Evolutionary conservation across 2,888 invertebrate species (phyloP).

Genomic region (Eucriotettix oculatus): DNA sequence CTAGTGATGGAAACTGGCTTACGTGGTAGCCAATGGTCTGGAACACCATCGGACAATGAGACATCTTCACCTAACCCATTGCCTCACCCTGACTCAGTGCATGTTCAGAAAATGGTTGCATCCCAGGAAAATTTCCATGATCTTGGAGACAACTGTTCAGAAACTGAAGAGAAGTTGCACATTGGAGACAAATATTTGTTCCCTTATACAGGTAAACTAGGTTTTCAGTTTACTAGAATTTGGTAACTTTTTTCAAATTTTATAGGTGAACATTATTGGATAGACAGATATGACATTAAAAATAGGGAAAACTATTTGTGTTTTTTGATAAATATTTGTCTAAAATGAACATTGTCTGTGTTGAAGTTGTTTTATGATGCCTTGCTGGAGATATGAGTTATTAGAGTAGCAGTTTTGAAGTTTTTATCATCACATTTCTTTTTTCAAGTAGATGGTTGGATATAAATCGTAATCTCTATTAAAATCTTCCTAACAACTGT

Average conservation of each 20-base stretch:
- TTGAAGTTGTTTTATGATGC: too few relatives aligned
- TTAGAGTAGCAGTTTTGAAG: too few relatives aligned
- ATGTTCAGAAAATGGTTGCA: slow-evolving; percentile 11
- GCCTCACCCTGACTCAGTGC: slow-evolving; percentile 1
- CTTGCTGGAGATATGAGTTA: too few relatives aligned
- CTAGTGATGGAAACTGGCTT: slow-evolving; percentile 6
- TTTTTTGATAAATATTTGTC: not conserved
- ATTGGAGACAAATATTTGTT: slow-evolving; percentile 65
- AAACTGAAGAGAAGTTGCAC: slow-evolving; percentile 37
- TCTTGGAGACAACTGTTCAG: slow-evolving; percentile 34
- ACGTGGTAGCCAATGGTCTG: slow-evolving; percentile 55
- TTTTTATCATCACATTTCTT: too few relatives aligned
- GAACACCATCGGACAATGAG: slow-evolving; percentile 61
- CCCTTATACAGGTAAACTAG: slow-evolving; percentile 51
- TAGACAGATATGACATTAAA: not conserved
- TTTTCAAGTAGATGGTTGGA: too few relatives aligned
- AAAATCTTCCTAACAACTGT: too few relatives aligned
- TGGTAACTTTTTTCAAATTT: too few relatives aligned
- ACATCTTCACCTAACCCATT: slow-evolving; percentile 7
- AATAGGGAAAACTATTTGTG: not conserved
- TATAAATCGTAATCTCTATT: too few relatives aligned
- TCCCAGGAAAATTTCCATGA: slow-evolving; percentile 15
- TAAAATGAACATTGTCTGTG: too few relatives aligned
- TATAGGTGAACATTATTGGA: too few relatives aligned
- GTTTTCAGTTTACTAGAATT: not conserved